Base-by-base conservation (phyloP, 1,140 invertebrate genomes). In the Drosophila pectinifera region DNA sequence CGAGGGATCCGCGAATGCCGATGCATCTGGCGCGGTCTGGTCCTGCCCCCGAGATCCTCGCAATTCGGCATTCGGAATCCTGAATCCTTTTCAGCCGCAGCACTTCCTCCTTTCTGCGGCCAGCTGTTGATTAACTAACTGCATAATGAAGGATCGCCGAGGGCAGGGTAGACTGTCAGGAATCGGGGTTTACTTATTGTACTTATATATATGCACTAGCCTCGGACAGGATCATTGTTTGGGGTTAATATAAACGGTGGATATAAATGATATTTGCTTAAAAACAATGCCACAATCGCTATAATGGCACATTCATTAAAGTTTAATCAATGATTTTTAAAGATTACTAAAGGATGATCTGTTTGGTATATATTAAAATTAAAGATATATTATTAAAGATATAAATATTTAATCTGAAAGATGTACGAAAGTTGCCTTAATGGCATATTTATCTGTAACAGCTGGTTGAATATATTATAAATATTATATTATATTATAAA, bases 51-150 rank as follows among this genome's bases (percentile, higher is more conserved):
- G 68, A 75, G 70, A 26, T 22, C n/a, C 16, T n/a, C 65, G n/a
- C n/a, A n/a, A n/a, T n/a, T n/a, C n/a, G n/a, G n/a, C n/a, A n/a
- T n/a, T n/a, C 55, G 1, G 54, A 38, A 65, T 24, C 45, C 22
- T 4, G 24, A 70, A 70, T 49, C 73, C 48, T 39, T 48, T 76
- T 53, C 84, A 73, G 65, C 63, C 84, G 64, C 64, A 68, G 64
- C 45, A 89, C 83, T 89, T 86, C 83, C 83, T 88, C 46, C 67
- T 67, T 74, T 80, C 55, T 88, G 65, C 82, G 84, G 67, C 83
- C 83, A 88, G 83, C 83, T 89, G 83, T 88, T 88, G 83, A 88
- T 89, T 88, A 77, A 77, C 74, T 57, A 84, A 80, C 57, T 80
- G 80, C 81, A 84, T 80, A 85, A 85, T 83, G 61, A 65, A 72